Evolutionary conservation across 2,797 vertebrate species (phyloP), one percentile per base, ranked within the genome.

Genomic region (Enteromius fasciolatus): DNA sequence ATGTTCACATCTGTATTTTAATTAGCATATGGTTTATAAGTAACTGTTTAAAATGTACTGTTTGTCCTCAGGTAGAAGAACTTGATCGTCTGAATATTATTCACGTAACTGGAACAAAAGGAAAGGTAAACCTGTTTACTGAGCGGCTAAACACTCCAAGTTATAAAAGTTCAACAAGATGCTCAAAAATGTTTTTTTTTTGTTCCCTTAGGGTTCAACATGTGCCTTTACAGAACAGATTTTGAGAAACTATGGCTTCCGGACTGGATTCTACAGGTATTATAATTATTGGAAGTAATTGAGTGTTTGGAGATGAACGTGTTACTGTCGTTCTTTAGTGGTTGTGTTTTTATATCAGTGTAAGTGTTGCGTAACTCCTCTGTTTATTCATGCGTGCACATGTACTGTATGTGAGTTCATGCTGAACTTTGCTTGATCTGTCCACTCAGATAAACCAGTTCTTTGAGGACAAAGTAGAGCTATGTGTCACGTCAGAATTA

Each of bases 231-330:
- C 96, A 0, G 97, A 99, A 78, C 87, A 93, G n/a, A 97, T 99
- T 86, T 91, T 99, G n/a, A 95, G 96, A 73, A 93, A 87, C 90
- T 97, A 96, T 0, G 97, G 97, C 64, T 95, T 98, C 85, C 96
- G 96, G 81, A 99, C 98, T 0, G 98, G 97, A 86, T 98, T 99
- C 88, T 99, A 97, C 93, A 99, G 97, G 98, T 98, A 92, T 84
- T 25, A 18, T 5, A 15, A 20, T 3, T 25, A 54, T 3, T 8
- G 31, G 2, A n/a, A 41, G 36, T 20, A 41, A 41, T 20, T 23
- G 1, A 28, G 48, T 68, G 33, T 41, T 36, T 36, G 18, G 20
- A 44, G 17, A 48, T 73, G 3, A 72, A 14, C 6, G 3, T 63
- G n/a, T 63, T 44, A 12, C 6, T 12, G 39, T 63, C 70, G n/a